A percentile compares a stretch with the other conserved stretches of the same genome.
Conservation (phyloP, 2,888 invertebrate species). For the Sphaeridia pumilis region DNA sequence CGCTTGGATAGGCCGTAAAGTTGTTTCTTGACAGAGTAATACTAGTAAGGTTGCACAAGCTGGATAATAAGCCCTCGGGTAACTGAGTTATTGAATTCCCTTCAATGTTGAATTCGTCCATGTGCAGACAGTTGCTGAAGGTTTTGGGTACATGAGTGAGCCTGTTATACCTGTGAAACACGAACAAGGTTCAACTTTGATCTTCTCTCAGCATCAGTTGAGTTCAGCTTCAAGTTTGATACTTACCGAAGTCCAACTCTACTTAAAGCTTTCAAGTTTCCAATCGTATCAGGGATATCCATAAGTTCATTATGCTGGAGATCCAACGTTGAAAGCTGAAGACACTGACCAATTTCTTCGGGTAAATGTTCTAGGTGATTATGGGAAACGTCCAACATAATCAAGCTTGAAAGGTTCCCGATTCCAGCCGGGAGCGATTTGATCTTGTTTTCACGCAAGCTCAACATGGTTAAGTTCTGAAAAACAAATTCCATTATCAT, state of each 20-base stretch:
- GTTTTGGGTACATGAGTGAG: conserved; percentile 74
- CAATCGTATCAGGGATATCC: conserved; percentile 91
- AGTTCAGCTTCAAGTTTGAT: no score
- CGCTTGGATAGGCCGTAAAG: conserved; percentile 89
- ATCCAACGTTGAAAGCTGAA: conserved; percentile 85
- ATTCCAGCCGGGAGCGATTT: conserved; percentile 85
- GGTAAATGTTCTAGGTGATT: conserved; percentile 96
- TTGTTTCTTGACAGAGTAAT: conserved; percentile 93
- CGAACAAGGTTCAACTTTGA: not conserved
- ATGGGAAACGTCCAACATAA: conserved; percentile 95
- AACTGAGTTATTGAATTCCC: conserved; percentile 91
- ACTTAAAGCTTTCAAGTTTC: conserved; percentile 72
- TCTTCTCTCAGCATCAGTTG: no score
- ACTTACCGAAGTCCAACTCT: conserved; percentile 64
- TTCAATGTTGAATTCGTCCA: conserved; percentile 99
- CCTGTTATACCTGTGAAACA: conserved; percentile 69
- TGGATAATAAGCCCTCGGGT: conserved; percentile 92
- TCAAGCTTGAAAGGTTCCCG: conserved; percentile 77
- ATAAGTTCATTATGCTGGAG: conserved; percentile 96
- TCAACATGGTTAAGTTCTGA: conserved; percentile 87
- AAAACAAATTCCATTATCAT: no score
- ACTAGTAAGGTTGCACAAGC: conserved; percentile 76
- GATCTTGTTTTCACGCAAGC: conserved; percentile 96
- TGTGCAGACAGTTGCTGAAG: conserved; percentile 80
- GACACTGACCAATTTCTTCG: conserved; percentile 83